A percentile compares a stretch with the other conserved stretches of the same genome.
Evolutionary conservation across 2,888 invertebrate genomes (phyloP).

Genomic region (Petrophora chlorosata): DNA sequence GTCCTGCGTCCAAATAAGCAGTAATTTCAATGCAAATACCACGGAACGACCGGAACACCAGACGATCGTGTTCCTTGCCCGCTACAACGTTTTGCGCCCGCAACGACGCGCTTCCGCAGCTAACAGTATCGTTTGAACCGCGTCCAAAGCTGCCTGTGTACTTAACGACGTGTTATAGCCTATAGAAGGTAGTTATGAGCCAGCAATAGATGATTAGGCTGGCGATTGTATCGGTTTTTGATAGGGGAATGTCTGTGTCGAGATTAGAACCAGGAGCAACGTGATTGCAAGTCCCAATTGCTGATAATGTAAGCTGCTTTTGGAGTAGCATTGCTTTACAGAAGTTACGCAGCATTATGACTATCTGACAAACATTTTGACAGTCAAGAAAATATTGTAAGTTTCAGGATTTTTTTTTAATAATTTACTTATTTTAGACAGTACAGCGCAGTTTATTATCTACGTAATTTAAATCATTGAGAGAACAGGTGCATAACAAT

Average conservation of each 20-base stretch:
- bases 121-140: conserved; percentile 38
- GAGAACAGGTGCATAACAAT: too few relatives aligned
- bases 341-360: too few relatives aligned
- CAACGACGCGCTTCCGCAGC: conserved; percentile 6
- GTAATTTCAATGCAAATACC: conserved; percentile 16
- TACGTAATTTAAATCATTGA: too few relatives aligned
- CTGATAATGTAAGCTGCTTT: too few relatives aligned
- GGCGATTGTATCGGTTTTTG: conserved; percentile 12
- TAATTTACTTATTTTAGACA: too few relatives aligned
- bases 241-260: conserved; percentile 1
- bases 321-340: too few relatives aligned
- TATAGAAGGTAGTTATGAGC: conserved; percentile 9
- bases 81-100: conserved; percentile 9
- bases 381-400: too few relatives aligned
- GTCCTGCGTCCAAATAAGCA: conserved; percentile 4
- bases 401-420: too few relatives aligned
- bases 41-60: conserved; percentile 8
- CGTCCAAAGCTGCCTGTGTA: conserved; percentile 33
- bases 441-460: too few relatives aligned
- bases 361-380: too few relatives aligned
- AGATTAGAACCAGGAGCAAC: too few relatives aligned
- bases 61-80: not conserved
- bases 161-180: conserved; percentile 30
- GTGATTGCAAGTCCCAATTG: too few relatives aligned
- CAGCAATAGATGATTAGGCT: conserved; percentile 16